A percentile compares a stretch with the other conserved stretches of the same genome.
Evolutionary conservation across 2,888 invertebrate species (phyloP).

Genomic region (Anoncus sp.): DNA sequence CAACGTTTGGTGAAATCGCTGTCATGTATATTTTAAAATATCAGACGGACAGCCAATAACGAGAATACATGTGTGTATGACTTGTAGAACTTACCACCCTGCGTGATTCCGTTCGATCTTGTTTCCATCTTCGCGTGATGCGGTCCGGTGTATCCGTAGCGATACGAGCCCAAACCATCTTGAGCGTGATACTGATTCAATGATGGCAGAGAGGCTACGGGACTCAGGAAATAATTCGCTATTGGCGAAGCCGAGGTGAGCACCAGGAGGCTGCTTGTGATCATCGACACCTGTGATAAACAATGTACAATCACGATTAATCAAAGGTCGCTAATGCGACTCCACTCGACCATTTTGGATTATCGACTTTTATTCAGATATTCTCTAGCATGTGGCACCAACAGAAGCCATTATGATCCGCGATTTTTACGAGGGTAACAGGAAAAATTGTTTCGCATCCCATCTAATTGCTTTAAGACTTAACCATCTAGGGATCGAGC

Average conservation of each 20-base stretch:
- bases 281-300: constrained; percentile 67
- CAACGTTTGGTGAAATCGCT: no score
- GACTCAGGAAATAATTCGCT: constrained; percentile 85
- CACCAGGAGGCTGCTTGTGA: constrained; percentile 61
- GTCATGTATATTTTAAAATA: no score
- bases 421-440: background rate
- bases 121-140: constrained; percentile 87
- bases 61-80: constrained; percentile 13
- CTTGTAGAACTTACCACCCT: constrained; percentile 82
- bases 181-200: constrained; percentile 85
- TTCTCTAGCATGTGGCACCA: background rate
- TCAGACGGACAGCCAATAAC: background rate
- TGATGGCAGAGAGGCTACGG: constrained; percentile 79
- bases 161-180: constrained; percentile 85
- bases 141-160: constrained; percentile 87
- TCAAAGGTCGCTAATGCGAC: constrained; percentile 8
- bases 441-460: background rate
- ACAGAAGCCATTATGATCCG: background rate
- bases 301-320: constrained; percentile 30
- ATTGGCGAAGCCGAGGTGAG: constrained; percentile 70
- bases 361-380: background rate
- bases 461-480: background rate
- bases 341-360: background rate
- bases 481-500: background rate
- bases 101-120: constrained; percentile 86